Base-by-base conservation (phyloP, 2,113 vertebrate genomes). In the Oryzias curvinotus region DNA sequence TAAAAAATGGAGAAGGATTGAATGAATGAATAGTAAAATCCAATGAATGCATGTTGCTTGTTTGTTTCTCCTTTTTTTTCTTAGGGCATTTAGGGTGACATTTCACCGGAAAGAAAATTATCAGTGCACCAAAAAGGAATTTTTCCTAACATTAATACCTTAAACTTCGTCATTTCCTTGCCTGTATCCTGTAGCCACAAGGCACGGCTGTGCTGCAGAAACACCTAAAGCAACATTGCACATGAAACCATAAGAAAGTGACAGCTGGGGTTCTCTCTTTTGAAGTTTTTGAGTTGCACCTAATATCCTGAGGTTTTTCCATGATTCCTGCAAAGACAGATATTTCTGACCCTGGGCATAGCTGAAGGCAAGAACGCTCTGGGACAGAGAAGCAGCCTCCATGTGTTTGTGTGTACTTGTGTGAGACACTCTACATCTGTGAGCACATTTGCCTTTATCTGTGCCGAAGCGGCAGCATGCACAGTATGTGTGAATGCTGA, bases 281-380 rank as follows among this genome's bases (percentile, higher is more conserved):
- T 89, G 85, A 89, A 80, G 87, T 82, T 78, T 21, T 57, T 65
- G 70, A 63, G 57, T 72, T 76, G 50, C 46, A 47, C 51, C 65
- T 75, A 81, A 84, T 78, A 77, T 75, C 73, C 21, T 71, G 52
- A 75, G 66, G 16, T 69, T 83, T 78, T 73, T 50, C 66, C 71
- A 65, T 75, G 81, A 79, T 66, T 71, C 71, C 84, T 80, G 59
- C 65, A 73, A 74, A 85, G 81, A 77, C 58, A 70, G 67, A 25
- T 45, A 6, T 55, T 57, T 58, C 52, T 17, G 52, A 71, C 81
- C 80, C 44, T 28, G 52, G 69, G 81, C 79, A 21, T 57, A 16
- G 85, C 83, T 82, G 16, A 52, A 30, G 74, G 82, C 70, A 45
- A 77, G 19, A 73, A 61, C 54, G 57, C 69, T 74, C 1, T 14